These are phyloP conservation scores for Myopa testacea DNA, from an alignment of 2,888 invertebrate species.

Conservation along the genomic window DNA sequence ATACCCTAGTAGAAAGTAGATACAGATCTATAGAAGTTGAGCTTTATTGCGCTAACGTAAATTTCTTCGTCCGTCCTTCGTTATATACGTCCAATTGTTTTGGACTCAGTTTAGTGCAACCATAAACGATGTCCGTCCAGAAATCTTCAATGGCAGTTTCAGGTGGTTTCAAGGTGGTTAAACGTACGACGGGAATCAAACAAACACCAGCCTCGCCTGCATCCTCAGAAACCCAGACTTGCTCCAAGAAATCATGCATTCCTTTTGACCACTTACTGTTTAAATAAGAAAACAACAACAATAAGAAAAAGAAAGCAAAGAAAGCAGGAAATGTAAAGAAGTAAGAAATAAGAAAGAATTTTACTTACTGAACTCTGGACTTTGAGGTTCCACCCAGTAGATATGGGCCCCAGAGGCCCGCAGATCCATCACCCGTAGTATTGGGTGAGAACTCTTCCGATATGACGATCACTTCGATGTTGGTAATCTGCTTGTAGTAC, in stretches of 20 bases:
- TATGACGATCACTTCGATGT: conserved; percentile 73
- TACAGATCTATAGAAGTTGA: not conserved
- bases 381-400: conserved; percentile 72
- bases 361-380: conserved; percentile 70
- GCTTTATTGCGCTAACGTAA: conserved; percentile 58
- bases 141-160: conserved; percentile 55
- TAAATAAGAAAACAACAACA: conserved; percentile 45
- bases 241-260: conserved; percentile 73
- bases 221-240: conserved; percentile 73
- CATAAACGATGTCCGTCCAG: conserved; percentile 70
- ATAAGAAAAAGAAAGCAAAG: not conserved
- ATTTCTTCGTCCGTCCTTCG: conserved; percentile 62
- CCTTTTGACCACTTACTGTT: conserved; percentile 75
- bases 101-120: conserved; percentile 61
- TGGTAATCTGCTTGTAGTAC: conserved; percentile 65
- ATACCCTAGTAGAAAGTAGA: not conserved
- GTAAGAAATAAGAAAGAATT: not conserved
- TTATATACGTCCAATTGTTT: conserved; percentile 64
- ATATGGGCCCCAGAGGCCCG: conserved; percentile 82
- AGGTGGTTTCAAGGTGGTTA: conserved; percentile 66
- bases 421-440: conserved; percentile 83
- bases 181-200: conserved; percentile 67
- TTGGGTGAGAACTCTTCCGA: conserved; percentile 77
- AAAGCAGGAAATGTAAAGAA: not conserved
- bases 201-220: conserved; percentile 69